Base-by-base conservation (phyloP, 2,888 invertebrate genomes). In the Drosophila setosimentum region DNA sequence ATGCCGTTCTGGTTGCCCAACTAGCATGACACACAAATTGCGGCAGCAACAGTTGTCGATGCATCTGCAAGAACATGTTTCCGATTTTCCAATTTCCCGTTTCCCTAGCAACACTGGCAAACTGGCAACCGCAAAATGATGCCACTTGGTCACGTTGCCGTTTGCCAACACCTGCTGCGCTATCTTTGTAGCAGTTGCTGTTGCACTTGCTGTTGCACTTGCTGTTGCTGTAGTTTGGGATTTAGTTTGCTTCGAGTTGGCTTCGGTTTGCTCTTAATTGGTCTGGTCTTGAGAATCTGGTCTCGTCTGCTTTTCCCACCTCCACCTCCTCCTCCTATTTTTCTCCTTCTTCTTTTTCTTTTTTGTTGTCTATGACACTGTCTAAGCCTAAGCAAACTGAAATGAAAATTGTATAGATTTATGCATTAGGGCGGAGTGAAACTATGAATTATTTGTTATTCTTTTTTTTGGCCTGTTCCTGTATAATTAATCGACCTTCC, bases 21-120 rank as follows among this genome's bases (percentile, higher is more conserved):
- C 79, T 77, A 84, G 83, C 92, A 81, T 92, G 91, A 90, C 92
- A 89, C 79, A 91, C 77, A 76, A 92, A 83, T 71, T 83, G 69
- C 64, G 13, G 55, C 54, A 32, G 55, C 68, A 49, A 45, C 24
- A 21, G 50, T 58, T 69, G 71, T 42, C 70, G 89, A 70, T 83
- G 89, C 71, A 91, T 81, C 79, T 49, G 70, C 80, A 81, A 89
- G 86, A 90, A 87, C 91, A 91, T 92, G 86, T 91, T 91, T 84
- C 82, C 79, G 76, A 85, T 76, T 76, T 72, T 72, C 72, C 64
- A 74, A 73, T 80, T 91, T 86, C 84, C 82, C 87, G 85, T 86
- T 80, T 68, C 53, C 58, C 75, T 50, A 68, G 51, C 62, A 48
- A 35, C 27, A 16, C 57, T 33, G 24, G 67, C 61, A 62, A 58